Percentiles rank a stretch among this genome's conserved stretches.
These are phyloP conservation scores for Calliphora vicina DNA, from an alignment of 1,140 invertebrate genomes.

Conservation along the genomic window DNA sequence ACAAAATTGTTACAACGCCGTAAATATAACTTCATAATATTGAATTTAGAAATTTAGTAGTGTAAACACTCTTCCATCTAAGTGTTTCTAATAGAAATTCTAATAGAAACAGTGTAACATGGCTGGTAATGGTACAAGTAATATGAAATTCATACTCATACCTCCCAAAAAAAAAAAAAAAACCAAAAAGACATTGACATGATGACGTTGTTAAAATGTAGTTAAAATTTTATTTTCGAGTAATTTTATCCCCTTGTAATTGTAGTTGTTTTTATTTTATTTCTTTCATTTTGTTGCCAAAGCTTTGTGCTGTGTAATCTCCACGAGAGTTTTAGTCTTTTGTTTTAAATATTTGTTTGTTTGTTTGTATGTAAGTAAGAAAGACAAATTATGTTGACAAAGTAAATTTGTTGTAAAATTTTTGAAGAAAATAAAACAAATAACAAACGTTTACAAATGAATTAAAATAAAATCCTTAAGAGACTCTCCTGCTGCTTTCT, in stretches of 20 bases:
- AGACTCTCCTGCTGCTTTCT: too few species aligned
- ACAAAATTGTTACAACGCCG: too few species aligned
- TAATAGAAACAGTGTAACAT: background rate
- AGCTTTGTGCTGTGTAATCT: background rate
- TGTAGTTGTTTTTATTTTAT: background rate
- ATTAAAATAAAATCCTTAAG: background rate
- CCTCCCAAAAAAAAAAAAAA: background rate
- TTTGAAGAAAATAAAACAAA: background rate
- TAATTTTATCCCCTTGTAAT: background rate
- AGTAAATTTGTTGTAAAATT: constrained; percentile 7
- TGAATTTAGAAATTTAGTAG: too few species aligned
- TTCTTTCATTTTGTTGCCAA: background rate
- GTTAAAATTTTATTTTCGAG: constrained; percentile 10
- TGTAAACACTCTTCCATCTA: too few species aligned
- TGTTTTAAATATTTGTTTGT: background rate
- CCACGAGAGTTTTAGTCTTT: background rate
- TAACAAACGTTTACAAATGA: background rate
- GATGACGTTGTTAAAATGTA: constrained; percentile 13
- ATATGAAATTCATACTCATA: background rate
- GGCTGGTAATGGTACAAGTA: background rate
- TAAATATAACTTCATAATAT: too few species aligned
- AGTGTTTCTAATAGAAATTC: too few species aligned
- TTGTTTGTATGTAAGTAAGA: too few species aligned
- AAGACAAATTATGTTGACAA: constrained; percentile 13
- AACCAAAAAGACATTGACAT: background rate